Evolutionary conservation across 2,888 invertebrate genomes (phyloP).

Genomic region (Leptogaster cylindrica): DNA sequence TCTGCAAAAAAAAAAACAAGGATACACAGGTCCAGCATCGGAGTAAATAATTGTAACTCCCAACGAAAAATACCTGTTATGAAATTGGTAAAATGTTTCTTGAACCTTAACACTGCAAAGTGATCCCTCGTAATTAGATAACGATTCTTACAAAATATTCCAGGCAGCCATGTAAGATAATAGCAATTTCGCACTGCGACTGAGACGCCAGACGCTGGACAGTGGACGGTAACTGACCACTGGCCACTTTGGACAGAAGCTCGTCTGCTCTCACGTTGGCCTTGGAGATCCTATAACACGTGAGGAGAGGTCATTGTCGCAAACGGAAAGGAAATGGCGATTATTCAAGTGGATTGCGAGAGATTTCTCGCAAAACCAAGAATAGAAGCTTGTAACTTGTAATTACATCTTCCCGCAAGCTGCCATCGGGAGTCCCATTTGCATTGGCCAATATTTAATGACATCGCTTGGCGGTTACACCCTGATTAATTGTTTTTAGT

Average conservation of each 20-base stretch:
- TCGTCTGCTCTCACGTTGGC: conserved; percentile 50
- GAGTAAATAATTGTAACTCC: no score
- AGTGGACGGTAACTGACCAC: conserved; percentile 35
- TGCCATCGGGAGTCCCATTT: not conserved
- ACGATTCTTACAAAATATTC: conserved; percentile 37
- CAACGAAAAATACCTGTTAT: no score
- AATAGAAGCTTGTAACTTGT: conserved; percentile 30
- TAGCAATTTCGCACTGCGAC: conserved; percentile 26
- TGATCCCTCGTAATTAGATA: conserved; percentile 26
- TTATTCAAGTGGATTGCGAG: conserved; percentile 18
- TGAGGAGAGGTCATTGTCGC: conserved; percentile 59
- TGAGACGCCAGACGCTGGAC: conserved; percentile 31
- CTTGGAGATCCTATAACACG: conserved; percentile 56
- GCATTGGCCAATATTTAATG: not conserved
- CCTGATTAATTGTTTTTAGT: conserved; percentile 31
- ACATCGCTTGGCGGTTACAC: conserved; percentile 15
- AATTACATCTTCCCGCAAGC: conserved; percentile 17
- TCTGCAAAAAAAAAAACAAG: no score
- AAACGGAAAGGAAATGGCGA: conserved; percentile 43
- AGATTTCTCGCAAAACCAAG: conserved; percentile 17
- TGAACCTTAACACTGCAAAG: not conserved
- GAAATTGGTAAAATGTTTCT: not conserved
- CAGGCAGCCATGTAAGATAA: conserved; percentile 29
- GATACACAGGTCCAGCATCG: not conserved
- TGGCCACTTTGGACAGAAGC: conserved; percentile 32